Conservation (phyloP, 2,113 vertebrate genomes). For the Corapipo altera region DNA sequence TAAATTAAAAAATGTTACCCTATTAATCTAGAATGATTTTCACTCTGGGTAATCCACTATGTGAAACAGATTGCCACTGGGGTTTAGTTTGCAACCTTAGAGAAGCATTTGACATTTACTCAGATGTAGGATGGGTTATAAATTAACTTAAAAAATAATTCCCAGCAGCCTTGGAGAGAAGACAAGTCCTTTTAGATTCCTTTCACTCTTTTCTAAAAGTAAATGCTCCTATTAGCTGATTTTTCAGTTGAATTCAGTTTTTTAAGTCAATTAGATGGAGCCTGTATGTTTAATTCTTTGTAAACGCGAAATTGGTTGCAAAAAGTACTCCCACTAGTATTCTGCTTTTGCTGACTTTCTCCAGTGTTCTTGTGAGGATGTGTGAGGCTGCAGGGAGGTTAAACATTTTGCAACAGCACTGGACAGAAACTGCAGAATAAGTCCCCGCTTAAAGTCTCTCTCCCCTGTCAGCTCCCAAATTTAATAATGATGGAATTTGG, state of each 20-base stretch:
- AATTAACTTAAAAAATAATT: not conserved
- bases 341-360: not conserved
- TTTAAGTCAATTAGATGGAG: not conserved
- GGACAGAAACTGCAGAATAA: not conserved
- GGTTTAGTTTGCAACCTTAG: not conserved
- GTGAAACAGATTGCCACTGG: not conserved
- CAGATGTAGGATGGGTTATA: not conserved
- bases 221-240: not conserved
- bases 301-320: not conserved
- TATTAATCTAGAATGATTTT: not conserved
- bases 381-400: not conserved
- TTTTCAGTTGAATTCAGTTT: not conserved
- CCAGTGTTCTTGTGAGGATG: not conserved
- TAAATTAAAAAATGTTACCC: not conserved
- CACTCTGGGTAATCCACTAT: not conserved
- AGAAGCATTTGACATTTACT: not conserved
- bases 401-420: not conserved
- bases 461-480: not conserved
- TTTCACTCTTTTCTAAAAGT: not conserved
- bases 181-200: not conserved
- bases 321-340: not conserved
- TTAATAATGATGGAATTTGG: slow-evolving; percentile 23
- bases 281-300: not conserved
- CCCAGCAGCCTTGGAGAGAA: not conserved
- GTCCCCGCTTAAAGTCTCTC: not conserved